phyloP scores from a whole-genome alignment of 1,140 invertebrate genomes.

The Macrocentrus cingulum region DNA sequence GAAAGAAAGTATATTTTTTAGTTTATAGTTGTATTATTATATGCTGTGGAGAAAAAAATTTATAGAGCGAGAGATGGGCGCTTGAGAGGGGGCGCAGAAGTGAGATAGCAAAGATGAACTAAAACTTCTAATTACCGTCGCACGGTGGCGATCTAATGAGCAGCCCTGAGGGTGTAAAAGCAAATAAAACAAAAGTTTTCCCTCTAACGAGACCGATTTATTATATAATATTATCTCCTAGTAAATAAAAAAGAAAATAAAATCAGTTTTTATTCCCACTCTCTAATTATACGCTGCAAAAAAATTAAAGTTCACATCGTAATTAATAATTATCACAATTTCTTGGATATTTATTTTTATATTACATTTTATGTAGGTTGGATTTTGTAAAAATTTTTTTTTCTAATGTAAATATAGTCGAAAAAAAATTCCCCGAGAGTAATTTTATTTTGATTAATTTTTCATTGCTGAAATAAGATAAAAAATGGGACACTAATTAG shows the following conservation, averaged over 20 bases:
- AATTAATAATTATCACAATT: no score
- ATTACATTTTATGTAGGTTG: not conserved
- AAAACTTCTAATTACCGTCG: constrained; percentile 54
- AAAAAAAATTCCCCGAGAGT: not conserved
- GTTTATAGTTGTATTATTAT: no score
- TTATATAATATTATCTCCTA: constrained; percentile 41
- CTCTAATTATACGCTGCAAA: not conserved
- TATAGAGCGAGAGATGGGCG: constrained; percentile 4
- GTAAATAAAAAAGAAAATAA: not conserved
- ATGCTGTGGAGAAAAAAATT: no score
- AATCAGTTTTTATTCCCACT: not conserved
- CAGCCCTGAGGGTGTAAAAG: constrained; percentile 38
- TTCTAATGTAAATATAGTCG: not conserved
- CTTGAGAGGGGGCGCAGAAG: not conserved
- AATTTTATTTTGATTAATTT: constrained; percentile 8
- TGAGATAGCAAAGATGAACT: constrained; percentile 32
- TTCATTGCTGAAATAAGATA: not conserved
- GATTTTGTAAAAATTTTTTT: no score
- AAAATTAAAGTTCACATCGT: no score
- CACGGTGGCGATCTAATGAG: constrained; percentile 51
- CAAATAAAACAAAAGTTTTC: constrained; percentile 52
- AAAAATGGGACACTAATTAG: constrained; percentile 13
- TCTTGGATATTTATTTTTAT: no score
- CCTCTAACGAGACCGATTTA: constrained; percentile 54
- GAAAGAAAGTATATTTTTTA: no score